Base-by-base conservation (phyloP, 1,140 invertebrate species). In the Idris sp. region DNA sequence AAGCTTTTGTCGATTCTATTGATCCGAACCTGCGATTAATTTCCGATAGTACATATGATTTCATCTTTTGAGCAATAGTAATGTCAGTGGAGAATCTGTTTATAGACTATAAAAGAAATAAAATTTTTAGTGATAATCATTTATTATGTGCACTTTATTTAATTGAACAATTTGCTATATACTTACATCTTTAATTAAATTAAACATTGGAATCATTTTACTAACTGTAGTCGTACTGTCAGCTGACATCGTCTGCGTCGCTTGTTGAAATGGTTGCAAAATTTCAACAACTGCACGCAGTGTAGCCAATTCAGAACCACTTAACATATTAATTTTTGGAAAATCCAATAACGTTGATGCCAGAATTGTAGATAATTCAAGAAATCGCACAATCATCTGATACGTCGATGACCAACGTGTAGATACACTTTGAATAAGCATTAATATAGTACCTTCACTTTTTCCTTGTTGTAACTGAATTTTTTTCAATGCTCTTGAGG, bases 181-280 rank as follows among this genome's bases (percentile, higher is more conserved):
- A 28, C n/a, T 28, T 28, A 28, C 26, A 1, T 28, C 26, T 8
- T 8, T 28, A 28, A 28, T 28, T 28, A 28, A 1, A 28, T n/a
- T 28, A n/a, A 28, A 1, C 1, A 28, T 28, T 8, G 26, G 26
- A n/a, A 28, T 28, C 7, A 28, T 4, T n/a, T 28, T 28, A n/a
- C 26, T 28, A n/a, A 28, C 26, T 28, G 26, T 28, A 28, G 26
- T 28, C n/a, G 26, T n/a, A 28, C n/a, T 28, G 7, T 28, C 26
- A 1, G 26, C 26, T n/a, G 26, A 28, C 26, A 28, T 28, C n/a
- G 7, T n/a, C 26, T 28, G 1, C 7, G 26, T 28, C 26, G 26
- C 26, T n/a, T 1, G 26, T 1, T 28, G 7, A 6, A 4, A 28
- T 8, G 26, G 26, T 28, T 28, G 26, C 26, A 28, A n/a, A 8